A percentile compares a stretch with the other conserved stretches of the same genome.
Evolutionary conservation across 1,140 invertebrate genomes (phyloP).

Genomic region (Drosophila mauritiana): DNA sequence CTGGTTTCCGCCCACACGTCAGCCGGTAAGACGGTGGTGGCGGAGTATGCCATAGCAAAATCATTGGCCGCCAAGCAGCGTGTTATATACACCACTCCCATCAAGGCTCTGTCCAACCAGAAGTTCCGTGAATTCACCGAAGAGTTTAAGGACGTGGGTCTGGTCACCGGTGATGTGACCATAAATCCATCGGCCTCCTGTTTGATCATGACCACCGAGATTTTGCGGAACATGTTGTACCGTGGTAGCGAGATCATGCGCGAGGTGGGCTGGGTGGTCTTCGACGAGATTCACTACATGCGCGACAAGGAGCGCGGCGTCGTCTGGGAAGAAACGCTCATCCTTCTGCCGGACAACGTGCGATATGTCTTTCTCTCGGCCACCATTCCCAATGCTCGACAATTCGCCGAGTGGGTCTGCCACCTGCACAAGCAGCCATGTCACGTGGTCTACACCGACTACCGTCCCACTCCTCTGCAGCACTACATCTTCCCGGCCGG

Average conservation of each 20-base stretch:
- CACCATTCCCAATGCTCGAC: slow-evolving; percentile 99
- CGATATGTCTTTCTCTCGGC: slow-evolving; percentile 99
- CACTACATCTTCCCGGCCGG: slow-evolving; percentile 99
- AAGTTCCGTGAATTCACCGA: slow-evolving; percentile 99
- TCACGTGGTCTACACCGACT: slow-evolving; percentile 99
- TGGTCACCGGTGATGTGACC: slow-evolving; percentile 99
- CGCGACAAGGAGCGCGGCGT: slow-evolving; percentile 99
- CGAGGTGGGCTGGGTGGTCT: slow-evolving; percentile 99
- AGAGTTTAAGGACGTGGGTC: slow-evolving; percentile 98
- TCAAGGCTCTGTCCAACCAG: slow-evolving; percentile 99
- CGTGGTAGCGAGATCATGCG: slow-evolving; percentile 98
- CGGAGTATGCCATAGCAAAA: slow-evolving; percentile 91
- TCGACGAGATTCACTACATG: slow-evolving; percentile 99
- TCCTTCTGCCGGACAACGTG: slow-evolving; percentile 98
- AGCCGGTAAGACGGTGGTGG: slow-evolving; percentile 99
- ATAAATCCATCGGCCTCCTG: slow-evolving; percentile 99
- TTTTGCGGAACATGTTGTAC: slow-evolving; percentile 99
- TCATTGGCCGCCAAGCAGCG: slow-evolving; percentile 91
- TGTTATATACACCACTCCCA: slow-evolving; percentile 99
- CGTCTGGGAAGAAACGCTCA: slow-evolving; percentile 99
- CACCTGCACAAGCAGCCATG: slow-evolving; percentile 98
- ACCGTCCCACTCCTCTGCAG: slow-evolving; percentile 96
- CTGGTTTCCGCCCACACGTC: slow-evolving; percentile 99
- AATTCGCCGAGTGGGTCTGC: slow-evolving; percentile 99
- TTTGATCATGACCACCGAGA: slow-evolving; percentile 99